Conservation (phyloP, 2,888 invertebrate genomes). For the Suillia variegata region DNA sequence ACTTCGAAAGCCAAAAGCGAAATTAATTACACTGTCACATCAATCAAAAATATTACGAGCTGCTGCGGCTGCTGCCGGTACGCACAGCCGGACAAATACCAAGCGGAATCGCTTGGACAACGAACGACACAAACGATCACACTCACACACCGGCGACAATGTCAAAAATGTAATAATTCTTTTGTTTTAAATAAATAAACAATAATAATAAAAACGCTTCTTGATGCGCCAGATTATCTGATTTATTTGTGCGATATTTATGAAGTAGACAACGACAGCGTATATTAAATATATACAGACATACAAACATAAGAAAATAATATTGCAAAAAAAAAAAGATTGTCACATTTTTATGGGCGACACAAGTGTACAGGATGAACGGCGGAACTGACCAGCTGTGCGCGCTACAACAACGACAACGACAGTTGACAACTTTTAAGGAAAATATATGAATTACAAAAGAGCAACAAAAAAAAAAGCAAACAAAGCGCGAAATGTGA, state of each 20-base stretch:
- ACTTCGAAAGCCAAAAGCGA: slow-evolving; percentile 11
- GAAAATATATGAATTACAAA: no score
- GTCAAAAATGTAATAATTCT: slow-evolving; percentile 17
- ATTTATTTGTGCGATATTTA: background rate
- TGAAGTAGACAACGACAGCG: background rate
- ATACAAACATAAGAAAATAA: no score
- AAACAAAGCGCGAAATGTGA: no score
- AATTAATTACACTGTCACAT: slow-evolving; percentile 55
- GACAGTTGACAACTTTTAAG: background rate
- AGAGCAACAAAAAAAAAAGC: no score
- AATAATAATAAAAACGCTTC: background rate
- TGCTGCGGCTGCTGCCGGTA: background rate
- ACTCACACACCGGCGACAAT: slow-evolving; percentile 5
- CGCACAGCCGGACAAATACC: background rate
- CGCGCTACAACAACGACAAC: background rate
- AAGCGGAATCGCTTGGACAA: background rate
- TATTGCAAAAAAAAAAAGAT: no score
- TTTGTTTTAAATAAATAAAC: background rate
- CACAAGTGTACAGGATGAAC: background rate
- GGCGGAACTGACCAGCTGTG: slow-evolving; percentile 4
- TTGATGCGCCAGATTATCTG: no score
- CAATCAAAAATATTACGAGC: slow-evolving; percentile 48
- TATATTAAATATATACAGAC: no score
- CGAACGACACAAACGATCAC: background rate
- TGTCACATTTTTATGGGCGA: background rate